Percentiles rank a stretch among this genome's conserved stretches.
Conservation (phyloP, 2,113 vertebrate genomes). For the Heterocephalus glaber region DNA sequence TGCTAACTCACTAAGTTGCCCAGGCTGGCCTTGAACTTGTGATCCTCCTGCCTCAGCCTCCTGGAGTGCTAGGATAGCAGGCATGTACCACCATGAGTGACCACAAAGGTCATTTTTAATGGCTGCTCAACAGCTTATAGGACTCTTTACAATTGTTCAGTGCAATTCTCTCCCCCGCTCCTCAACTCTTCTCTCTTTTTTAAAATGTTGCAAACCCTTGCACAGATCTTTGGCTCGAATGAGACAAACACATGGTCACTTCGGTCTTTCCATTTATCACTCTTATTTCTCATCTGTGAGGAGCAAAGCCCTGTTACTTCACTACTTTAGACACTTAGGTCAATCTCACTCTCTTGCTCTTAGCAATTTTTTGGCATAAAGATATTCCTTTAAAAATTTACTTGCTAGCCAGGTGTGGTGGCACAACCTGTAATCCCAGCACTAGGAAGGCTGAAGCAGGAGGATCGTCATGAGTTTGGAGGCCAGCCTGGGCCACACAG, state of each 20-base stretch:
- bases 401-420: neutral
- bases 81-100: no score
- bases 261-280: neutral
- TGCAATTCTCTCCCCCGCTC: neutral
- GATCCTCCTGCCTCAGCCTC: no score
- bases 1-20: no score
- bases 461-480: neutral
- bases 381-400: neutral
- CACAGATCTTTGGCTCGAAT: neutral
- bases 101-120: conserved; percentile 29
- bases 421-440: neutral
- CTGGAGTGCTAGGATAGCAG: no score
- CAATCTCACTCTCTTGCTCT: neutral
- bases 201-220: neutral
- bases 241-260: neutral
- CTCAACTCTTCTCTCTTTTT: neutral
- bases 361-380: neutral
- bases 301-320: neutral
- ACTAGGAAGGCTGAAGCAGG: neutral
- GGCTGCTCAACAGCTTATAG: neutral
- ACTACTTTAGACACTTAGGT: neutral
- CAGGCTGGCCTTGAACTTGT: no score
- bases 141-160: neutral
- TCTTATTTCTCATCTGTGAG: neutral
- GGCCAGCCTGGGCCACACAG: neutral